Evolutionary conservation across 2,797 vertebrate species (phyloP), one percentile per base, ranked within the genome.

Genomic region (Neosilurus mollespiculum): DNA sequence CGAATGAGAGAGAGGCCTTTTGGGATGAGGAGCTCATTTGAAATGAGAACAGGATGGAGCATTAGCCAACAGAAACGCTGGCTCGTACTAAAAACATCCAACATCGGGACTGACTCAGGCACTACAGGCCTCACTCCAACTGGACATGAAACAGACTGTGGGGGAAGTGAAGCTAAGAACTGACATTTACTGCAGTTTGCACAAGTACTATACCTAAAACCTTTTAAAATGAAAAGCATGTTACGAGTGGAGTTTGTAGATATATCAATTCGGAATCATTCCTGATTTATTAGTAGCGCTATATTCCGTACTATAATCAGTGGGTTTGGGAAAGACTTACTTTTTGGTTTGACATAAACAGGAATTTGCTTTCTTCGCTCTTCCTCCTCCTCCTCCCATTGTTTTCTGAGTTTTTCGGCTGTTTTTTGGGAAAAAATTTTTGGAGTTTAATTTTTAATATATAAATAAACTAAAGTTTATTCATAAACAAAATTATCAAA

Each of bases 331-430:
- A 83, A 81, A 80, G 26, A 75, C 87, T 91, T 90, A 95, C 95
- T 94, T 88, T 95, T 95, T 20, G 93, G 94, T 70, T 93, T 90
- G 0, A 80, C 81, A 0, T 88, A 88, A 56, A 88, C 71, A 0
- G 89, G 64, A 0, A 87, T 87, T 87, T 92, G 90, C 87, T 83
- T 94, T 86, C 90, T 91, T 20, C 92, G 84, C 87, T 93, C 93
- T 71, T 93, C 92, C 43, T 89, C 88, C 76, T 95, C 94, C 81
- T 95, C 94, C 86, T 95, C 94, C 94, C 93, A 95, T 86, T 90
- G 87, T 90, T 95, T 95, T 90, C 88, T 93, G 87, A 92, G 90
- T 82, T 89, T 92, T 91, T 95, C 93, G 11, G 93, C 92, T 94
- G 87, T 76, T 81, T 75, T 80, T 62, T 61, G 2, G 37, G 18